Evolutionary conservation across 2,113 vertebrate species (phyloP), one percentile per base, ranked within the genome.

Genomic region (Syngnathus floridae): DNA sequence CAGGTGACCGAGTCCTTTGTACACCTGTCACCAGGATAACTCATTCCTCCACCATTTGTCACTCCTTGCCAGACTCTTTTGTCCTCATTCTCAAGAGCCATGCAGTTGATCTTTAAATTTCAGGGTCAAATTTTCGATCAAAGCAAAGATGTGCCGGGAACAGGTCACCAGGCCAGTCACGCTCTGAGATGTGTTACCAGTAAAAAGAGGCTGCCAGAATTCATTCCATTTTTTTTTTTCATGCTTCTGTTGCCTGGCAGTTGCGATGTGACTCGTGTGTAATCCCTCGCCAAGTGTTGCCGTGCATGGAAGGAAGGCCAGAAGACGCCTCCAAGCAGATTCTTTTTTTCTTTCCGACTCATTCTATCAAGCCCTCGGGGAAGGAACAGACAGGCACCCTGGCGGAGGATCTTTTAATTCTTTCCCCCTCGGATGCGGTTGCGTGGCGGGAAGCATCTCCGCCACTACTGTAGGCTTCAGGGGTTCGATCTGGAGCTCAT

Each of bases 401-500:
- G 66, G 59, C 67, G 7, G 26, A 69, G 66, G 78, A 82, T 87
- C 80, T 87, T 87, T 86, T 86, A 70, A 84, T 90, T 88, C 82
- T 76, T 83, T 73, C 36, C 57, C 55, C 82, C 64, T 41, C 68
- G 80, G 79, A 86, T 74, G 84, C 66, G 41, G 75, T 81, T 9
- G 48, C 82, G 52, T 80, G 41, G 58, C 64, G 68, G 84, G 87
- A 77, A 72, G 69, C 79, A 71, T 72, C 75, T 82, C 74, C 36
- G 65, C 56, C 2, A 37, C 74, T 37, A 72, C 82, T 82, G 82
- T 69, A 68, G 67, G 84, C 82, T 82, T 80, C 63, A 61, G 68
- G 80, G 77, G 74, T 87, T 79, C 69, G 84, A 88, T 85, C 88
- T 80, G 45, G 38, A 90, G 87, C 89, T 90, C 83, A 91, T 90